Conservation (phyloP, 2,888 invertebrate species). For the Ashinkailepas kermadecensis region DNA sequence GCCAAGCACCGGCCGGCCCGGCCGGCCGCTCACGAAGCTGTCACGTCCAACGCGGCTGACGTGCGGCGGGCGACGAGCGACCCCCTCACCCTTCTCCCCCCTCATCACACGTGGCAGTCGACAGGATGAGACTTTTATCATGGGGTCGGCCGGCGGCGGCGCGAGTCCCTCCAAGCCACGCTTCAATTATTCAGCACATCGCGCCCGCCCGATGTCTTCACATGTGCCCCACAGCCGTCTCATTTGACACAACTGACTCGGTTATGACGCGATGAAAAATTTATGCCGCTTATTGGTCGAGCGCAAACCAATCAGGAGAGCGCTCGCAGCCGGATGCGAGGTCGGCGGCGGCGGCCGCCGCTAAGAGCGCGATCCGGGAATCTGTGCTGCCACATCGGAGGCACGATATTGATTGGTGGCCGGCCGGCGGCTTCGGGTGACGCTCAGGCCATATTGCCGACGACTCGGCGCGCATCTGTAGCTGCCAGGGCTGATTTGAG, state of each 20-base stretch:
- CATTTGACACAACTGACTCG: constrained; percentile 10
- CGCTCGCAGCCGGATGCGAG: not conserved
- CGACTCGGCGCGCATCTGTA: too few relatives aligned
- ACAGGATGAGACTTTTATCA: not conserved
- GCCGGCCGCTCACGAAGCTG: too few relatives aligned
- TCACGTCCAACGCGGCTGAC: too few relatives aligned
- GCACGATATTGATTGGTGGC: constrained; percentile 4
- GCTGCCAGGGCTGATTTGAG: too few relatives aligned
- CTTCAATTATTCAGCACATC: not conserved
- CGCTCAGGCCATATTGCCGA: too few relatives aligned
- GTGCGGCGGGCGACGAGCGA: too few relatives aligned
- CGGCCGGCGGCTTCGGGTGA: not conserved
- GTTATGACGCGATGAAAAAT: constrained; percentile 19
- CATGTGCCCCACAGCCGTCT: constrained; percentile 1
- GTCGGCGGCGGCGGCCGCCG: not conserved
- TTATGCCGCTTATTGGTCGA: constrained; percentile 22
- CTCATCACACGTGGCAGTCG: not conserved
- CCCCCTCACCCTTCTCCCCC: too few relatives aligned
- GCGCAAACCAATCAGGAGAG: not conserved
- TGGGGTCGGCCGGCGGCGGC: not conserved
- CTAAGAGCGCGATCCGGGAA: too few relatives aligned
- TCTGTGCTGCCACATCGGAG: too few relatives aligned
- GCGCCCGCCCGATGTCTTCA: not conserved
- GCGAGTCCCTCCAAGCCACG: not conserved
- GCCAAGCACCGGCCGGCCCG: too few relatives aligned